These are phyloP conservation scores for Paramuricea clavata DNA, from an alignment of 92 coral and sea anemone genomes.

Conservation along the genomic window DNA sequence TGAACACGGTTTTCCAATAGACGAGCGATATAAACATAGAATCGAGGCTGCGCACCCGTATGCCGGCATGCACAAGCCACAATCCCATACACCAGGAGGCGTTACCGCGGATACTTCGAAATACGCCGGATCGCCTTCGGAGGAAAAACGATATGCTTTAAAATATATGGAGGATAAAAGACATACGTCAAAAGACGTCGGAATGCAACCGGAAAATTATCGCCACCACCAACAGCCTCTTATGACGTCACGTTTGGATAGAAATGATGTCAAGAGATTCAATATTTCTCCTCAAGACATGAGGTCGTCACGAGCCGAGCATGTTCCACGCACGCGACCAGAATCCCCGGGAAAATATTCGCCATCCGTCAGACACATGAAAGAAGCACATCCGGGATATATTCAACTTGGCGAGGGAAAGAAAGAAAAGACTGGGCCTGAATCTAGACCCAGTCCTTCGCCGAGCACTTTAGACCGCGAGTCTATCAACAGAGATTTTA, in stretches of 20 bases:
- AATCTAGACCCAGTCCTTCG: conserved; percentile 57
- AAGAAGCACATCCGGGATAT: not conserved
- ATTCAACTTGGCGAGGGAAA: conserved; percentile 79
- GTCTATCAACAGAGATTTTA: conserved; percentile 23
- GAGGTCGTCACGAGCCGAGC: conserved; percentile 1
- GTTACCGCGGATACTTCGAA: not conserved
- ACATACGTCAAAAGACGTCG: not conserved
- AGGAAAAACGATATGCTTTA: conserved; percentile 9
- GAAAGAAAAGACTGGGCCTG: conserved; percentile 66
- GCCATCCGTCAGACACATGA: conserved; percentile 4
- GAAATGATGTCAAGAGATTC: not conserved
- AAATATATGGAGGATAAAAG: not conserved
- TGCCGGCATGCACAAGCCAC: not conserved
- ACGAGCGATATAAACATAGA: conserved; percentile 26
- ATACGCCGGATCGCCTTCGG: conserved; percentile 25
- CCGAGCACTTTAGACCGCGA: conserved; percentile 54
- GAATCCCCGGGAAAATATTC: conserved; percentile 1
- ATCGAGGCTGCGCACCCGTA: not conserved
- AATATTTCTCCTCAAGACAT: conserved; percentile 12
- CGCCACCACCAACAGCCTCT: not conserved
- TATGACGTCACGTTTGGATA: conserved; percentile 14
- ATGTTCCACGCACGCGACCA: not conserved
- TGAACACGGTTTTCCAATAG: conserved; percentile 1
- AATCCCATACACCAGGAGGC: conserved; percentile 13
- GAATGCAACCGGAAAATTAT: not conserved